A percentile compares a stretch with the other conserved stretches of the same genome.
Conservation (phyloP, 2,888 invertebrate genomes). For the Pollenia amentaria region DNA sequence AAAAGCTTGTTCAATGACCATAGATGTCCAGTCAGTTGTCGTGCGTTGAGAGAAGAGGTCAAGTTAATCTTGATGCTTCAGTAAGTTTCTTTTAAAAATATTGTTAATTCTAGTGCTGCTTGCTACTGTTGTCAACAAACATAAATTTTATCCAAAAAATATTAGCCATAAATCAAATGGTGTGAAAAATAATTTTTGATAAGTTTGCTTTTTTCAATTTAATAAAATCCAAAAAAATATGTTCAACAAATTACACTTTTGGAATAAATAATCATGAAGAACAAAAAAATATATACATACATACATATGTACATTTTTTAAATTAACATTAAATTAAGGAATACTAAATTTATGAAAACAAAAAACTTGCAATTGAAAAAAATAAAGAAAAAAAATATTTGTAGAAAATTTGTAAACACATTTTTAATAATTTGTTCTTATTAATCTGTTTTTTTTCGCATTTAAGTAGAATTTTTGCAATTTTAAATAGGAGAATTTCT, state of each 20-base stretch:
- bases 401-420: slow-evolving; percentile 55
- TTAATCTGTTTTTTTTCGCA: not conserved
- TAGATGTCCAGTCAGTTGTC: slow-evolving; percentile 65
- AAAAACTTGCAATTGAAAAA: slow-evolving; percentile 9
- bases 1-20: slow-evolving; percentile 69
- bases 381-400: slow-evolving; percentile 27
- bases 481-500: no score
- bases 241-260: slow-evolving; percentile 66
- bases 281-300: not conserved
- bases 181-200: slow-evolving; percentile 72
- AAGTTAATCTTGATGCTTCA: slow-evolving; percentile 68
- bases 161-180: slow-evolving; percentile 72
- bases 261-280: slow-evolving; percentile 50
- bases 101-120: slow-evolving; percentile 1
- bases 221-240: not conserved
- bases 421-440: slow-evolving; percentile 28
- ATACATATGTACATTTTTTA: not conserved
- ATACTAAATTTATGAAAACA: slow-evolving; percentile 17
- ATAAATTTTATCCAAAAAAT: slow-evolving; percentile 56
- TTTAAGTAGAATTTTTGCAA: no score
- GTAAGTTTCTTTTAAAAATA: slow-evolving; percentile 42
- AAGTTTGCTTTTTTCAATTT: slow-evolving; percentile 26
- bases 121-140: slow-evolving; percentile 24
- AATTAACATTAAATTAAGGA: slow-evolving; percentile 66
- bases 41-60: slow-evolving; percentile 70